Evolutionary conservation across 2,113 vertebrate genomes (phyloP).

Genomic region (Vombatus ursinus): DNA sequence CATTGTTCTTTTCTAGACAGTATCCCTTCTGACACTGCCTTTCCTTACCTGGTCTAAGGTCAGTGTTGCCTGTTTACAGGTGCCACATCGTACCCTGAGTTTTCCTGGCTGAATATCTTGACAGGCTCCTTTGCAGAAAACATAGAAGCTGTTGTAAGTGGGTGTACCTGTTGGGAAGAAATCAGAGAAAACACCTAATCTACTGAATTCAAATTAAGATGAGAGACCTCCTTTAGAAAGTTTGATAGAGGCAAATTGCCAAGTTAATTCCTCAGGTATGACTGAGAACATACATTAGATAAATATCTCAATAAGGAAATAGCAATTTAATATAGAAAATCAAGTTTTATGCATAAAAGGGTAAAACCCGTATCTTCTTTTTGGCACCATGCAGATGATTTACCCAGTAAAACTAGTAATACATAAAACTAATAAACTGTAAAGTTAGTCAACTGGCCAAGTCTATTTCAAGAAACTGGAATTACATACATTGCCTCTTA

Average conservation of each 20-base stretch:
- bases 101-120: conserved; percentile 89
- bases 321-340: conserved; percentile 60
- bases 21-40: accelerated
- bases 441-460: conserved; percentile 48
- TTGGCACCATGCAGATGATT: conserved; percentile 52
- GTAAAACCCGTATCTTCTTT: conserved; percentile 22
- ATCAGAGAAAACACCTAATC: conserved; percentile 22
- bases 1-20: accelerated
- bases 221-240: conserved; percentile 22
- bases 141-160: conserved; percentile 89
- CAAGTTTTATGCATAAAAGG: conserved; percentile 59
- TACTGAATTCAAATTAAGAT: conserved; percentile 9
- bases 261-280: conserved; percentile 11
- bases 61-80: conserved; percentile 89
- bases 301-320: conserved; percentile 29
- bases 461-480: conserved; percentile 47
- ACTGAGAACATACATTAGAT: conserved; percentile 34
- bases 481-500: not conserved
- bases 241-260: conserved; percentile 19
- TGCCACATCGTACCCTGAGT: conserved; percentile 88
- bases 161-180: conserved; percentile 78
- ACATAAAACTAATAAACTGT: conserved; percentile 41
- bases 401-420: conserved; percentile 51
- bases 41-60: conserved; percentile 88
- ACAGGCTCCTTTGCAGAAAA: conserved; percentile 92